Evolutionary conservation across 2,888 invertebrate species (phyloP).

Genomic region (Celastrina argiolus): DNA sequence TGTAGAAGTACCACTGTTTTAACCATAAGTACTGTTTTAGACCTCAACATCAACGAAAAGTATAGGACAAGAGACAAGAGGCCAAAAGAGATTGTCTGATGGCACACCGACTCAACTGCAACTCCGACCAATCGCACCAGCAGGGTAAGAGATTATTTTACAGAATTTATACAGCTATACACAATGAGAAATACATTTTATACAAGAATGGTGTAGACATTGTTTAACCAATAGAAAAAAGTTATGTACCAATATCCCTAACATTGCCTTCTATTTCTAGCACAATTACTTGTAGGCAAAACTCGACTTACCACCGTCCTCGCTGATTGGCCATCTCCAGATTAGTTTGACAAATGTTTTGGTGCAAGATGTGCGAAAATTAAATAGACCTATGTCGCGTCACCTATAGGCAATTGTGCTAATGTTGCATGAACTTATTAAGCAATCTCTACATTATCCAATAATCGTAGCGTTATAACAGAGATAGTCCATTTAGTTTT

Average conservation of each 20-base stretch:
- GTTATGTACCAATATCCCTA: too few species aligned
- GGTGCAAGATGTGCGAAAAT: too few species aligned
- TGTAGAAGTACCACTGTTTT: not conserved
- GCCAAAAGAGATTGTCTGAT: conserved; percentile 67
- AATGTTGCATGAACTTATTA: too few species aligned
- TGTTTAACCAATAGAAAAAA: not conserved
- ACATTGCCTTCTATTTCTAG: too few species aligned
- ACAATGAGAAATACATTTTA: too few species aligned
- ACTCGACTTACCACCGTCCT: too few species aligned
- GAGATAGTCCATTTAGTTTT: not conserved
- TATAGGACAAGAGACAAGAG: conserved; percentile 55
- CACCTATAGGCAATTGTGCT: too few species aligned
- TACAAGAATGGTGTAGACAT: not conserved
- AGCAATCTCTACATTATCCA: not conserved
- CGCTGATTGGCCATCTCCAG: too few species aligned
- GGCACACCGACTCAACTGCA: conserved; percentile 68
- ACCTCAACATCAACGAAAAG: conserved; percentile 52
- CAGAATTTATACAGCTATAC: too few species aligned
- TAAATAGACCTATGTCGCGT: too few species aligned
- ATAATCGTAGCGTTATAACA: not conserved
- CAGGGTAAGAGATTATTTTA: conserved; percentile 53
- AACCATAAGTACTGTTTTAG: conserved; percentile 9
- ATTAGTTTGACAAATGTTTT: too few species aligned
- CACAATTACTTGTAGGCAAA: too few species aligned
- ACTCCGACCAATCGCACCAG: conserved; percentile 67